A percentile compares a stretch with the other conserved stretches of the same genome.
phyloP scores from a whole-genome alignment of 2,113 vertebrate genomes.

The Promerops cafer region DNA sequence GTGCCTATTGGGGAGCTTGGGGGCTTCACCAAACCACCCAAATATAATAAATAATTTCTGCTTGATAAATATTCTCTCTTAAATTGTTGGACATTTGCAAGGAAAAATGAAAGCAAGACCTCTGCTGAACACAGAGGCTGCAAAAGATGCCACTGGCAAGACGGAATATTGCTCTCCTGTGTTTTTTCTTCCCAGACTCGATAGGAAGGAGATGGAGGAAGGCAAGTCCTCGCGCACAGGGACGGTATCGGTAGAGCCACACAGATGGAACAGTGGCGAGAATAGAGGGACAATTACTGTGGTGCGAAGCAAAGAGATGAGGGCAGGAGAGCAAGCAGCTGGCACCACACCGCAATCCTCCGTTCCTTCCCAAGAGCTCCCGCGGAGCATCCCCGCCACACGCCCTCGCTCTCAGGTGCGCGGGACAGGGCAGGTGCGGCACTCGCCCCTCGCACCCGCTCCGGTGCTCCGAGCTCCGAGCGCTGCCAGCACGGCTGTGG shows the following conservation, averaged over 20 bases:
- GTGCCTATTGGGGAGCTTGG: fast-evolving
- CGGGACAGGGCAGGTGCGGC: neutral
- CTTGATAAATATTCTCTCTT: neutral
- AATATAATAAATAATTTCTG: neutral
- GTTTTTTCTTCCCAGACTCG: neutral
- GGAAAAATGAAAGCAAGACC: neutral
- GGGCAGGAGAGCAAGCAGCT: neutral
- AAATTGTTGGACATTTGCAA: neutral
- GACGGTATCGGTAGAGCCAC: fast-evolving
- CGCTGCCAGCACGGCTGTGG: neutral
- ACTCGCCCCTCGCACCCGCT: neutral
- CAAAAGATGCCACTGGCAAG: neutral
- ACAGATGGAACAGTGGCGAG: fast-evolving
- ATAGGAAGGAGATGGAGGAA: neutral
- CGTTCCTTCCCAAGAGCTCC: neutral
- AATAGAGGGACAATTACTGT: fast-evolving
- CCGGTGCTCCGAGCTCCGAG: too few species aligned
- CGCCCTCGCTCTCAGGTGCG: neutral
- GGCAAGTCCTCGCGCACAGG: neutral
- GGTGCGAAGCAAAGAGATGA: fast-evolving
- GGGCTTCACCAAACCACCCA: neutral
- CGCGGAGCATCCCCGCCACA: neutral
- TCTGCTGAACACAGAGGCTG: neutral
- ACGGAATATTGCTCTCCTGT: neutral
- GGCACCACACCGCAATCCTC: neutral